Evolutionary conservation across 1,140 invertebrate genomes (phyloP).

Genomic region (Reticulitermes speratus): DNA sequence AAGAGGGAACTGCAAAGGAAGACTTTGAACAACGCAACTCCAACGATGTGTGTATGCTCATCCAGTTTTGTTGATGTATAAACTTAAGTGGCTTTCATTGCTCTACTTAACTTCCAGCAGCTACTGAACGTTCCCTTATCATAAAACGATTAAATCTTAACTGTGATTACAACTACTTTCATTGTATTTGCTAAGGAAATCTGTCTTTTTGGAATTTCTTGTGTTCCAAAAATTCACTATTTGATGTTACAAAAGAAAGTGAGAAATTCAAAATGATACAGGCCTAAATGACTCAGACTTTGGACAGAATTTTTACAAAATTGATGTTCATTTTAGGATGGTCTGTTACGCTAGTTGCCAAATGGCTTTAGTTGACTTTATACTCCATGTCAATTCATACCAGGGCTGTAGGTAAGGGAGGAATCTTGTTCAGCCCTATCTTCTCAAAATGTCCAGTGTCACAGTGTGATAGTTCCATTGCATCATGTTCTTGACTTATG

Average conservation of each 20-base stretch:
- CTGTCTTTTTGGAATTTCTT: conserved; percentile 30
- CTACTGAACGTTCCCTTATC: conserved; percentile 28
- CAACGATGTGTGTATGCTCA: conserved; percentile 30
- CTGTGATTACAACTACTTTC: conserved; percentile 34
- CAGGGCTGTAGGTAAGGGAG: conserved; percentile 31
- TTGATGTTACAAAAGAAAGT: conserved; percentile 31
- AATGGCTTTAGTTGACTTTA: conserved; percentile 33
- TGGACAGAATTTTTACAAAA: conserved; percentile 30
- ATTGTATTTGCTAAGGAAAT: conserved; percentile 32
- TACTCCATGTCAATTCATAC: conserved; percentile 34
- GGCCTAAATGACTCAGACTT: conserved; percentile 33
- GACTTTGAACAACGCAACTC: conserved; percentile 24
- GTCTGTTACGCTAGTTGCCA: conserved; percentile 30
- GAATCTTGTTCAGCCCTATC: conserved; percentile 5
- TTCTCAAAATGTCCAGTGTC: conserved; percentile 25
- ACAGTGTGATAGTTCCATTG: conserved; percentile 29
- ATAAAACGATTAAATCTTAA: conserved; percentile 29
- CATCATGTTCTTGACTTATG: conserved; percentile 22
- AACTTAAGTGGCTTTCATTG: conserved; percentile 28
- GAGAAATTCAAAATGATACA: conserved; percentile 29
- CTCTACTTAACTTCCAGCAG: conserved; percentile 29
- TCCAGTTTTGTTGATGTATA: conserved; percentile 30
- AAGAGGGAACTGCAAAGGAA: background rate
- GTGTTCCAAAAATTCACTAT: conserved; percentile 26
- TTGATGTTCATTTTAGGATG: conserved; percentile 27